phyloP scores from a whole-genome alignment of 1,140 invertebrate species.

The Diploscapter pachys region DNA sequence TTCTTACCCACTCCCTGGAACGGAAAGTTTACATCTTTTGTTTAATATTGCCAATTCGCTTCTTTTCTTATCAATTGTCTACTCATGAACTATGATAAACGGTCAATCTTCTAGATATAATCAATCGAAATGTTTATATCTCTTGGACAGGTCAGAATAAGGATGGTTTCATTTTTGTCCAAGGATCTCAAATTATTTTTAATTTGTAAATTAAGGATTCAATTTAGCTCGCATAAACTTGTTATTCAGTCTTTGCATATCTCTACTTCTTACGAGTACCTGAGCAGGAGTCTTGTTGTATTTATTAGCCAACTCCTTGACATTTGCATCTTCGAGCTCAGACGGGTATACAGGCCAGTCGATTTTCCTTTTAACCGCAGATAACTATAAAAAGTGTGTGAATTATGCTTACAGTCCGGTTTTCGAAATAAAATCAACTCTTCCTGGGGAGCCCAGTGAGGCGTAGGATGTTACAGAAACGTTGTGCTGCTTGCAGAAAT shows the following conservation, averaged over 20 bases:
- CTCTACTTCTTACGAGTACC: slow-evolving; percentile 1
- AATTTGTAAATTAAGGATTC: not conserved
- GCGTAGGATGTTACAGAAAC: slow-evolving; percentile 55
- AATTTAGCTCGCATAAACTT: not conserved
- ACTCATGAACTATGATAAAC: too few species aligned
- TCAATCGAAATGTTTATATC: not conserved
- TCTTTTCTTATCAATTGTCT: too few species aligned
- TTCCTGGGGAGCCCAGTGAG: slow-evolving; percentile 57
- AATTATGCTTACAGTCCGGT: not conserved
- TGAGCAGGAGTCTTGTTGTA: slow-evolving; percentile 18
- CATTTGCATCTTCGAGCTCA: slow-evolving; percentile 17
- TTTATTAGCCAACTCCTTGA: slow-evolving; percentile 22
- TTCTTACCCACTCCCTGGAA: too few species aligned
- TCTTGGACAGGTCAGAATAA: not conserved
- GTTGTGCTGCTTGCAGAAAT: slow-evolving; percentile 47
- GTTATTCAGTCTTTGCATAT: not conserved
- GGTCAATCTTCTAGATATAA: too few species aligned
- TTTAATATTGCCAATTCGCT: too few species aligned
- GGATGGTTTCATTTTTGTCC: not conserved
- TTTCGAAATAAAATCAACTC: slow-evolving; percentile 7
- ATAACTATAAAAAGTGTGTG: slow-evolving; percentile 21
- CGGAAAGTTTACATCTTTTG: too few species aligned
- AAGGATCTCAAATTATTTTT: too few species aligned
- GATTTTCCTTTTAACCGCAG: slow-evolving; percentile 30
- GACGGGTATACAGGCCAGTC: not conserved